Evolutionary conservation across 1,140 invertebrate species (phyloP).

Genomic region (Hylyphantes graminicola): DNA sequence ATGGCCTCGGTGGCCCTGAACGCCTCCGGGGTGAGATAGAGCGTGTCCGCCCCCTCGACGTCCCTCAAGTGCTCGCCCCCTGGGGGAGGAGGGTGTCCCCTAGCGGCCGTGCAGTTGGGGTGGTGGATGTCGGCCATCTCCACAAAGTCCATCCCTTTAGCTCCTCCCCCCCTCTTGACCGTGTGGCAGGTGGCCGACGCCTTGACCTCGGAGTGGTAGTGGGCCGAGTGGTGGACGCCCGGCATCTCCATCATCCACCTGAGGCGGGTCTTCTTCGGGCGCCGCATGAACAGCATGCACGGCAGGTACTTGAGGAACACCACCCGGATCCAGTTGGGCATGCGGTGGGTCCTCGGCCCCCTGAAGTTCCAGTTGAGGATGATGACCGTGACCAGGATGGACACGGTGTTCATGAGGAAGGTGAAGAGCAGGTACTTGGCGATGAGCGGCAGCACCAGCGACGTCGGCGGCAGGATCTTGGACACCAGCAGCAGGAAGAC

Average conservation of each 20-base stretch:
- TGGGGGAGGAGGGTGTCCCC: constrained; percentile 63
- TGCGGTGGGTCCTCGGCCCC: constrained; percentile 86
- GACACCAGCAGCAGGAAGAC: constrained; percentile 98
- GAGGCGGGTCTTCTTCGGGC: constrained; percentile 89
- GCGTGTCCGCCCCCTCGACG: constrained; percentile 89
- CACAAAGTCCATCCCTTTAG: constrained; percentile 86
- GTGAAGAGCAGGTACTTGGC: constrained; percentile 99
- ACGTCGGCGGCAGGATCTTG: constrained; percentile 98
- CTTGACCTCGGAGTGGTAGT: constrained; percentile 70
- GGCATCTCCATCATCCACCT: constrained; percentile 98
- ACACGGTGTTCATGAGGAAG: constrained; percentile 99
- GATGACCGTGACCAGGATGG: constrained; percentile 97
- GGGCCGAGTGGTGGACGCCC: constrained; percentile 57
- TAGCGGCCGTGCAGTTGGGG: constrained; percentile 83
- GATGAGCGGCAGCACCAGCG: constrained; percentile 93
- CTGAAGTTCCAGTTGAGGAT: constrained; percentile 99
- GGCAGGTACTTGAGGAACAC: constrained; percentile 95
- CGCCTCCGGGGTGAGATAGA: constrained; percentile 90
- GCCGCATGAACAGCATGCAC: constrained; percentile 84
- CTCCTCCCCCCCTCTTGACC: constrained; percentile 65
- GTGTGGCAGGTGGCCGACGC: constrained; percentile 69
- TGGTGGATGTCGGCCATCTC: constrained; percentile 94
- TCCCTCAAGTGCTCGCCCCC: constrained; percentile 78
- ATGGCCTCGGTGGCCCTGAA: constrained; percentile 93
- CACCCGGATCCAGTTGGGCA: constrained; percentile 94